Percentiles rank a stretch among this genome's conserved stretches.
Conservation (phyloP, 2,797 vertebrate species). For the Stomatorhinus walkeri region DNA sequence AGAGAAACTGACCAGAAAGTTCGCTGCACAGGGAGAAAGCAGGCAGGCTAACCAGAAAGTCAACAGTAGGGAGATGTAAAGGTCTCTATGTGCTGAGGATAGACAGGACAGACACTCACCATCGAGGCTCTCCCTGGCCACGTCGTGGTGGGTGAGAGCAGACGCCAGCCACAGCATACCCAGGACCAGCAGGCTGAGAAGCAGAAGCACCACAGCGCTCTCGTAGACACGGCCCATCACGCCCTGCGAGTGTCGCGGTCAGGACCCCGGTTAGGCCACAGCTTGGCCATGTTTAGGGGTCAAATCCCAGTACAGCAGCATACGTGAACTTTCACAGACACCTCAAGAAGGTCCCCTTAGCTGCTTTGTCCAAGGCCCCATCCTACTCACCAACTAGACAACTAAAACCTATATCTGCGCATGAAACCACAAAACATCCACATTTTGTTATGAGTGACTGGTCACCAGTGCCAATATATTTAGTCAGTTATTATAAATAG, state of each 20-base stretch:
- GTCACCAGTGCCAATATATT: neutral
- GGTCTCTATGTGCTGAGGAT: neutral
- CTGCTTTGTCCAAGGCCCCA: neutral
- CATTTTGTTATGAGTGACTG: neutral
- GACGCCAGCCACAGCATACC: constrained; percentile 96
- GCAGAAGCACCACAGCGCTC: constrained; percentile 82
- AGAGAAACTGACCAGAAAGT: neutral
- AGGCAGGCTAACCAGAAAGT: neutral
- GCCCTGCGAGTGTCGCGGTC: constrained; percentile 57
- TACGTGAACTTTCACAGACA: neutral
- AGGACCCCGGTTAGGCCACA: neutral
- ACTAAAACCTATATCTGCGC: neutral
- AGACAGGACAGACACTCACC: constrained; percentile 57
- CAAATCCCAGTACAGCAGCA: neutral
- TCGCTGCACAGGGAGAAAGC: neutral
- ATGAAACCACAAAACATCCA: neutral
- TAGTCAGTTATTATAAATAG: neutral
- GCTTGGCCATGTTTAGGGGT: neutral
- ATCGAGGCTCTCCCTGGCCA: constrained; percentile 81
- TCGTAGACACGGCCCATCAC: constrained; percentile 92
- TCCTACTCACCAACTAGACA: neutral
- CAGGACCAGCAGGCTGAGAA: constrained; percentile 81
- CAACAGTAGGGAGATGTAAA: neutral
- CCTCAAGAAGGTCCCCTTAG: neutral
- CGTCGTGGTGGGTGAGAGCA: constrained; percentile 73